phyloP scores from a whole-genome alignment of 2,113 vertebrate genomes.

The Ploceus nigricollis region DNA sequence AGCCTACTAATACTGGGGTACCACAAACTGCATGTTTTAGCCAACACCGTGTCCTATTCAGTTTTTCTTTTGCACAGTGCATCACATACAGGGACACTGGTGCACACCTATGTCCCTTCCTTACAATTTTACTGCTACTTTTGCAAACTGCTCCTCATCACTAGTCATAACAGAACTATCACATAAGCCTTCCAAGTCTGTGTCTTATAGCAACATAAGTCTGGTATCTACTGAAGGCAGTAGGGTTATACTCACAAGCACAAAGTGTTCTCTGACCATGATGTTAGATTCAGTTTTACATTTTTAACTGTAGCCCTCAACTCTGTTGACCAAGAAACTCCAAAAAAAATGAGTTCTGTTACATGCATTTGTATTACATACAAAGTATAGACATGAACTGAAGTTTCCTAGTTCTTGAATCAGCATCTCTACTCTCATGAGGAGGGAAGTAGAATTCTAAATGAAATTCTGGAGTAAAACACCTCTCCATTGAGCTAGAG shows the following conservation, averaged over 20 bases:
- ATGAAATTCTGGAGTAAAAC: not conserved
- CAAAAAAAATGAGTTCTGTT: not conserved
- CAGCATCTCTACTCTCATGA: not conserved
- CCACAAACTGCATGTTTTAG: not conserved
- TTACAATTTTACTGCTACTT: not conserved
- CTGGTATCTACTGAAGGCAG: not conserved
- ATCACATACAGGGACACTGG: not conserved
- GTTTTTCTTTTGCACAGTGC: not conserved
- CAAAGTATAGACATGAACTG: not conserved
- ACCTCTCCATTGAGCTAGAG: not conserved
- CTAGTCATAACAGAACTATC: not conserved
- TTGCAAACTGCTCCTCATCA: not conserved
- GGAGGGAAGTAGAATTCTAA: not conserved
- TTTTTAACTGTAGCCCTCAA: not conserved
- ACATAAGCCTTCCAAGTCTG: not conserved
- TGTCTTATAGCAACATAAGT: no score
- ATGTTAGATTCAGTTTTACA: not conserved
- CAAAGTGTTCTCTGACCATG: not conserved
- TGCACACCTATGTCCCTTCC: not conserved
- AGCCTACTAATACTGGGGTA: not conserved
- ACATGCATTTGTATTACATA: not conserved
- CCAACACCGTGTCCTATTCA: not conserved
- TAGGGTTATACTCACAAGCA: not conserved
- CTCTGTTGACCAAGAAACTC: not conserved
- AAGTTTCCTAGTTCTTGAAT: not conserved